A percentile compares a stretch with the other conserved stretches of the same genome.
Conservation (phyloP, 2,888 invertebrate genomes). For the Scrobipalpa costella region DNA sequence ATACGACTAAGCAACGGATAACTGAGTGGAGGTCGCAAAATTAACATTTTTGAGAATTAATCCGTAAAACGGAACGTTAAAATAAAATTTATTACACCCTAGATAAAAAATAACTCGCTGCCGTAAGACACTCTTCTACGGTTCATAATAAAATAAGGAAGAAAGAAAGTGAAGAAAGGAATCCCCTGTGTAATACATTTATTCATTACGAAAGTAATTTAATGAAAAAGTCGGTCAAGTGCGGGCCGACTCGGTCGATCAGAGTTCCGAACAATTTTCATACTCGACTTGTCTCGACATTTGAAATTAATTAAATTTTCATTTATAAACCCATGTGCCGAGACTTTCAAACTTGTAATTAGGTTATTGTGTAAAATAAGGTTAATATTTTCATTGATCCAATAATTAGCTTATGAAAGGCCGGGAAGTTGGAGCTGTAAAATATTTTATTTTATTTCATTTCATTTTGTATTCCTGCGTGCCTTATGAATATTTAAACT, state of each 20-base stretch:
- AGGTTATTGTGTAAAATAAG: slow-evolving; percentile 1
- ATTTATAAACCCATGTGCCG: slow-evolving; percentile 14
- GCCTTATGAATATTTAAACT: too few relatives aligned
- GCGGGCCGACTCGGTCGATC: slow-evolving; percentile 30
- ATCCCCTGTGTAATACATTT: slow-evolving; percentile 71
- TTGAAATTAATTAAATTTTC: slow-evolving; percentile 22
- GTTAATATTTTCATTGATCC: slow-evolving; percentile 1
- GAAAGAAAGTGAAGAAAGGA: slow-evolving; percentile 57
- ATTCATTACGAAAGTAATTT: slow-evolving; percentile 72
- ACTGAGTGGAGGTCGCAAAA: slow-evolving; percentile 50
- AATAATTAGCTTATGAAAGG: background rate
- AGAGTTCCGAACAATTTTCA: slow-evolving; percentile 31
- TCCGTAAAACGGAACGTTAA: slow-evolving; percentile 53
- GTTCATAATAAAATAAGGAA: slow-evolving; percentile 65
- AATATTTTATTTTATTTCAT: background rate
- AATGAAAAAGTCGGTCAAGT: slow-evolving; percentile 52
- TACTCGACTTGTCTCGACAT: slow-evolving; percentile 8
- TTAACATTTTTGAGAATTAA: slow-evolving; percentile 63
- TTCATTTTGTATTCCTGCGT: too few relatives aligned
- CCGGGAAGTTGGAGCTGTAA: background rate
- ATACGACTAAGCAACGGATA: slow-evolving; percentile 50
- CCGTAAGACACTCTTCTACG: slow-evolving; percentile 61
- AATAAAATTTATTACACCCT: slow-evolving; percentile 65
- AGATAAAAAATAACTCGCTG: slow-evolving; percentile 57
- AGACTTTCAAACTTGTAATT: slow-evolving; percentile 14